phyloP scores from a whole-genome alignment of 1,140 invertebrate species.

The Pantala flavescens region DNA sequence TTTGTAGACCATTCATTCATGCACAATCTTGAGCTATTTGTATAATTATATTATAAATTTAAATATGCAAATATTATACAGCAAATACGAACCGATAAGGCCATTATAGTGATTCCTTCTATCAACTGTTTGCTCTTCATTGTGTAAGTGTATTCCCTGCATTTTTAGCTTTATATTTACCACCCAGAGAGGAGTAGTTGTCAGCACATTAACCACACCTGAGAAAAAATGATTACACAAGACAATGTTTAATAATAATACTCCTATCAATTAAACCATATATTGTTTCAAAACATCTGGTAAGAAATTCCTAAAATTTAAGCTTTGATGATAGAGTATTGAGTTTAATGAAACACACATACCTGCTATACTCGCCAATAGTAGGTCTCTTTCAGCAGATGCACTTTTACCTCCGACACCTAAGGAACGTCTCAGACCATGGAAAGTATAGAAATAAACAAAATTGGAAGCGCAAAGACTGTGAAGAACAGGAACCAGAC shows the following conservation, averaged over 20 bases:
- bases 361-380: conserved; percentile 68
- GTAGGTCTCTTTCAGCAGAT: conserved; percentile 60
- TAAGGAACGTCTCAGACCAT: conserved; percentile 52
- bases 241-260: no score
- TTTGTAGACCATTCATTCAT: no score
- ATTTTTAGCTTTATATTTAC: conserved; percentile 81
- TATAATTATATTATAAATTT: no score
- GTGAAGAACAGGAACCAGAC: conserved; percentile 68
- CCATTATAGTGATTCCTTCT: neutral
- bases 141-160: conserved; percentile 36
- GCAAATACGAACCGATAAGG: neutral
- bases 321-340: neutral
- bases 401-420: conserved; percentile 30
- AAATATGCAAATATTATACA: no score
- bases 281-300: no score
- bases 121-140: neutral
- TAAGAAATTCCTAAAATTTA: neutral
- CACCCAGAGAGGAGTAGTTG: conserved; percentile 83
- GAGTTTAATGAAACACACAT: conserved; percentile 1
- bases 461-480: conserved; percentile 81
- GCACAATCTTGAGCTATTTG: no score
- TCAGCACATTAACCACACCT: conserved; percentile 69
- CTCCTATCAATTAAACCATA: neutral
- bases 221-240: conserved; percentile 24
- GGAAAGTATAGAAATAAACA: conserved; percentile 87